Conservation (phyloP, 2,113 vertebrate species). For the Elephas maximus region DNA sequence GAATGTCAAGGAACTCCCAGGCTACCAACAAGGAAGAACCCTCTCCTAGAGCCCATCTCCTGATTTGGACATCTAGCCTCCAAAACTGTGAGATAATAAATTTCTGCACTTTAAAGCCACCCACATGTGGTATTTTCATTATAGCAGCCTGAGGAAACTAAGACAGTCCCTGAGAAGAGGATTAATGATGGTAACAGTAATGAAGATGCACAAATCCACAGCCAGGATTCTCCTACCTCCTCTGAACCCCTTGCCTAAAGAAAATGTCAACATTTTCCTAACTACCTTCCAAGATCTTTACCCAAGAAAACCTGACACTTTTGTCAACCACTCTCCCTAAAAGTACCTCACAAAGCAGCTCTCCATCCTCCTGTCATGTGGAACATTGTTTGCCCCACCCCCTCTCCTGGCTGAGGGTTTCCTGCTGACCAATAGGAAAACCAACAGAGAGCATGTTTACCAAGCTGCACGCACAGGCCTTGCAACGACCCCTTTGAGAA, state of each 20-base stretch:
- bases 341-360: background rate
- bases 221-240: background rate
- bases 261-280: background rate
- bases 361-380: background rate
- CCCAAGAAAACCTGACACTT: background rate
- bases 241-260: background rate
- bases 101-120: background rate
- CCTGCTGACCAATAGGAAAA: background rate
- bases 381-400: background rate
- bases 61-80: background rate
- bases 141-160: background rate
- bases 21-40: background rate
- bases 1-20: background rate
- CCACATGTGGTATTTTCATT: background rate
- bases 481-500: slow-evolving; percentile 71
- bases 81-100: background rate
- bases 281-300: background rate
- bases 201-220: background rate
- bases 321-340: background rate
- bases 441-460: background rate
- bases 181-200: background rate
- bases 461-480: slow-evolving; percentile 3
- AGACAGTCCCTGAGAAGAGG: background rate
- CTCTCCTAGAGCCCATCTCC: background rate
- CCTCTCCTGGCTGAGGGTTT: background rate